Conservation (phyloP, 2,113 vertebrate species). For the Myiopsitta monachus region DNA sequence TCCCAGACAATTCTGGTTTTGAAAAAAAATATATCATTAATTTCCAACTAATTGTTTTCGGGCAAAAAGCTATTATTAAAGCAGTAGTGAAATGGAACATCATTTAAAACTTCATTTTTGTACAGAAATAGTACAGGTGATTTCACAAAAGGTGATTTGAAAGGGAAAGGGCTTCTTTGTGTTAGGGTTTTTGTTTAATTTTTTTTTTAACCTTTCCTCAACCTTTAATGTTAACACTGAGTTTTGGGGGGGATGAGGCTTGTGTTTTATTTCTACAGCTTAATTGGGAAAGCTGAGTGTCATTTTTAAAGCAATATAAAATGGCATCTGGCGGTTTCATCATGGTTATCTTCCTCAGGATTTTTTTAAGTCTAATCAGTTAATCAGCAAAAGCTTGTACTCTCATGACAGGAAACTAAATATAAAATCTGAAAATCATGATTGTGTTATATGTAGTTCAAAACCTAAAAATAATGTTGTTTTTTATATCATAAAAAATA, state of each 20-base stretch:
- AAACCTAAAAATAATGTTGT: not conserved
- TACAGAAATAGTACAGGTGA: not conserved
- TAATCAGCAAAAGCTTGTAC: not conserved
- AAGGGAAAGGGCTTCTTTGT: not conserved
- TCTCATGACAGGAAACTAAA: not conserved
- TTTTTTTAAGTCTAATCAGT: not conserved
- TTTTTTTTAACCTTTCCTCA: not conserved
- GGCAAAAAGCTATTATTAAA: not conserved
- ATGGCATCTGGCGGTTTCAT: not conserved
- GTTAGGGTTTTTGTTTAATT: not conserved
- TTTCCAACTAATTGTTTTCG: not conserved
- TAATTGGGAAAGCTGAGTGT: not conserved
- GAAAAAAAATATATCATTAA: not conserved
- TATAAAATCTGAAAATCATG: not conserved
- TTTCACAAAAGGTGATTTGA: not conserved
- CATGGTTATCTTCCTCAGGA: not conserved
- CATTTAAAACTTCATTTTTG: not conserved
- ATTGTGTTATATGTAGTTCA: not conserved
- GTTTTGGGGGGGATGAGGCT: not conserved
- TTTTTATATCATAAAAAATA: not conserved
- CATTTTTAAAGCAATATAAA: not conserved
- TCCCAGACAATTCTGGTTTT: not conserved
- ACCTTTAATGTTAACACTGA: not conserved
- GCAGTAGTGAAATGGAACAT: not conserved
- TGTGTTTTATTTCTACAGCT: not conserved